Conservation (phyloP, 2,888 invertebrate species). For the Erebia ligea region DNA sequence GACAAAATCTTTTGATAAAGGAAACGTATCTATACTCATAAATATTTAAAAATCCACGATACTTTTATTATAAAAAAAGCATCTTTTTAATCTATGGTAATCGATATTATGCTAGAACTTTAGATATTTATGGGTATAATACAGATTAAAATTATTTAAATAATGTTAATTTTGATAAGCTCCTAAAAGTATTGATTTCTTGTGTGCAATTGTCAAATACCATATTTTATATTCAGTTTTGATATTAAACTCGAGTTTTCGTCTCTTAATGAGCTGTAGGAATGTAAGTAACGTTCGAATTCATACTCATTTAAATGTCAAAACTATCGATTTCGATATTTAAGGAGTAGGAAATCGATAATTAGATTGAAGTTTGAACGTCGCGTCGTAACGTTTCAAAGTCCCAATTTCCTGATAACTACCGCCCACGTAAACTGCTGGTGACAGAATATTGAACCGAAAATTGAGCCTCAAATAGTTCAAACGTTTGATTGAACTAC, state of each 20-base stretch:
- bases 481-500: neutral
- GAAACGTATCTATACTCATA: constrained; percentile 1
- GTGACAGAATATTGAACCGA: neutral
- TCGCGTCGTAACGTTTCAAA: neutral
- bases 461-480: neutral
- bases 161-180: neutral
- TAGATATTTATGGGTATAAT: neutral
- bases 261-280: neutral
- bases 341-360: constrained; percentile 2
- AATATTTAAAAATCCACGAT: neutral
- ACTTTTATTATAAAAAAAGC: neutral
- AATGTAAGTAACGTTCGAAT: neutral
- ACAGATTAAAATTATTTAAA: neutral
- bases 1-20: neutral
- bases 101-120: neutral
- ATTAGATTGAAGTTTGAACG: neutral
- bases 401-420: neutral
- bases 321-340: constrained; percentile 3
- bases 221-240: neutral
- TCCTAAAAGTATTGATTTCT: neutral
- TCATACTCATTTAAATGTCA: neutral
- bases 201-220: neutral
- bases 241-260: neutral
- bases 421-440: constrained; percentile 1
- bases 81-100: neutral